Evolutionary conservation across 1,140 invertebrate genomes (phyloP), one percentile per base, ranked within the genome.

Genomic region (Panagrolaimus sp.): DNA sequence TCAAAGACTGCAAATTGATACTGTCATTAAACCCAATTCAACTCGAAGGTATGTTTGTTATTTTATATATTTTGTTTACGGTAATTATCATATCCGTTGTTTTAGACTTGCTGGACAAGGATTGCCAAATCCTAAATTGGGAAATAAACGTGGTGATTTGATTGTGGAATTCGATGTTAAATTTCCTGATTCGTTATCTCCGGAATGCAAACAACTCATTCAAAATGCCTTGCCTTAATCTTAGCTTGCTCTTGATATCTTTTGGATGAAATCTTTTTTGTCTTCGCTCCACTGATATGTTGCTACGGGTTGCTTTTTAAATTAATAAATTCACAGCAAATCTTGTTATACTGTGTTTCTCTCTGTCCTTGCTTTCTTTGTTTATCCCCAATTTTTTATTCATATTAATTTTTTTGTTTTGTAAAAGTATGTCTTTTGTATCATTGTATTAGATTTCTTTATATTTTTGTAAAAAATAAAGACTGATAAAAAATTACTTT

Each of bases 101-200:
- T 77, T 69, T 62, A 81, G 79, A 80, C 91, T 98, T 75, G 89
- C 90, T 68, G 93, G 92, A 10, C 91, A 94, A 82, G 96, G 96
- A 0, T 86, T 99, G 64, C 96, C 96, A 6, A 89, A 91, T 82
- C 93, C 94, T 0, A 98, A 98, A 86, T 92, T 96, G 79, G 90
- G 92, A 24, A 89, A 88, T 24, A 86, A 90, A 76, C 90, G 92
- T 84, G 96, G 96, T 65, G 94, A 98, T 85, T 87, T 99, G 5
- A 87, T 99, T 46, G 90, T 99, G 24, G 90, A 91, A 69, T 99
- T 98, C 84, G 93, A 98, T 84, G 94, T 99, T 78, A 90, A 91
- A 83, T 99, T 98, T 86, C 96, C 96, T 0, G 91, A 94, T 43
- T 87, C 87, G 96, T 98, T 84, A 92, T 87, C 89, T 71, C 87